A percentile compares a stretch with the other conserved stretches of the same genome.
Evolutionary conservation across 2,888 invertebrate genomes (phyloP).

Genomic region (Lagria hirta): DNA sequence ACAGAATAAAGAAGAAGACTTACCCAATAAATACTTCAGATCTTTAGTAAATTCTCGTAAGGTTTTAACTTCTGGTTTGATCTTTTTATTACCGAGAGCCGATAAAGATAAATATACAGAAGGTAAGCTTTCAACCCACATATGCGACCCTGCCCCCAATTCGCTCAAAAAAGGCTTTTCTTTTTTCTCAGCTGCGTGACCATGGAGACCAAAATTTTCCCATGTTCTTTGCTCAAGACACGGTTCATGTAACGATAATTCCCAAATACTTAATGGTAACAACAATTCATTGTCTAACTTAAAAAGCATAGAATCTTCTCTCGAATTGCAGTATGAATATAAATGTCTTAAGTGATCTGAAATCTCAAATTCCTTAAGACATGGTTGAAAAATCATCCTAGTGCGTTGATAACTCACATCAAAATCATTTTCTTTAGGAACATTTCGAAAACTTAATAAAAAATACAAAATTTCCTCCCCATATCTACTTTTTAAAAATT

Average conservation of each 20-base stretch:
- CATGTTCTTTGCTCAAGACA: conserved; percentile 43
- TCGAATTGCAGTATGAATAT: not conserved
- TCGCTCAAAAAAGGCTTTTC: conserved; percentile 50
- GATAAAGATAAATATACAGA: conserved; percentile 35
- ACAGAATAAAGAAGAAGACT: too few species aligned
- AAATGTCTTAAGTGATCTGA: conserved; percentile 5
- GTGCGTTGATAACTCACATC: conserved; percentile 1
- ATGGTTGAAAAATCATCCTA: not conserved
- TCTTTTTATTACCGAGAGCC: conserved; percentile 24
- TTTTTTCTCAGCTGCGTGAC: conserved; percentile 44
- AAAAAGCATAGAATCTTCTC: conserved; percentile 5
- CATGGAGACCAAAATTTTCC: conserved; percentile 48
- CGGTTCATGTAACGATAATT: conserved; percentile 38
- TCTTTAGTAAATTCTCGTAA: conserved; percentile 42
- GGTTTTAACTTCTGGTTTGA: conserved; percentile 33
- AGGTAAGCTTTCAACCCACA: conserved; percentile 46
- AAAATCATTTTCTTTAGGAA: conserved; percentile 36
- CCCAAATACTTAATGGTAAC: conserved; percentile 44
- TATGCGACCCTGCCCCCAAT: conserved; percentile 42
- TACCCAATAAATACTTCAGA: conserved; percentile 45
- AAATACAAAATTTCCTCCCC: conserved; percentile 36
- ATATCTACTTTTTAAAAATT: conserved; percentile 34
- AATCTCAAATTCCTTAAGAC: conserved; percentile 10
- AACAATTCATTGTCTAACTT: conserved; percentile 4
- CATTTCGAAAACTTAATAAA: conserved; percentile 36